Evolutionary conservation across 37 sponge, comb jelly and placozoan species (phyloP), one percentile per base, ranked within the genome.

Genomic region (Diacarnus erythraeanus): DNA sequence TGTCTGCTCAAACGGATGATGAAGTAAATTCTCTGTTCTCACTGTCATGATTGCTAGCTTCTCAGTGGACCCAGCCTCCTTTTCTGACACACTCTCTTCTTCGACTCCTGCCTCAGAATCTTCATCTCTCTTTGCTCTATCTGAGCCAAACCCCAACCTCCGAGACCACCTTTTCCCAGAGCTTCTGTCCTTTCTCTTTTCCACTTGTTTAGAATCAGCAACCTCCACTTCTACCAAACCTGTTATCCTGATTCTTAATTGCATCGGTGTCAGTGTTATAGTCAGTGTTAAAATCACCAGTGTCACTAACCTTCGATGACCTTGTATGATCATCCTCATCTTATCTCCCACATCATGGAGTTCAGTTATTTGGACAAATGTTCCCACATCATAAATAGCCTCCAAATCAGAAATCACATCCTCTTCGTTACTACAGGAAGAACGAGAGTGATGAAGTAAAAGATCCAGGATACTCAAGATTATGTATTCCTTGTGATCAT

Each of bases 301-400:
- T 23, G 10, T 30, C 4, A 23, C 78, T 26, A 26, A 77, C 91
- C 92, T 87, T 36, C 97, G 34, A 78, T 89, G 87, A 65, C 94
- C 97, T 44, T 88, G 80, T 20, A 97, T 89, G 22, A 97, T 81
- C 84, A 97, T 79, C 65, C 94, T 81, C 43, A 94, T 66, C 78
- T 64, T 77, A 69, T 94, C 88, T 9, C 84, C 92, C 8, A 78
- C 51, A 68, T 94, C 89, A 41, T 89, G 87, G 64, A 94, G 72
- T 59, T 97, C 97, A 8, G 88, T 80, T 42, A 97, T 88, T 65
- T 97, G 94, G 18, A 88, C 92, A 83, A 97, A 97, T 29, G 94
- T 88, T 3, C 97, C 97, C 58, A 97, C 84, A 79, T 82, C 60
- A 69, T 95, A 86, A 31, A 95, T 71, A n/a, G 89, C 88, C 38